A percentile compares a stretch with the other conserved stretches of the same genome.
These are phyloP conservation scores for Istiophorus platypterus DNA, from an alignment of 2,113 vertebrate genomes.

Conservation along the genomic window DNA sequence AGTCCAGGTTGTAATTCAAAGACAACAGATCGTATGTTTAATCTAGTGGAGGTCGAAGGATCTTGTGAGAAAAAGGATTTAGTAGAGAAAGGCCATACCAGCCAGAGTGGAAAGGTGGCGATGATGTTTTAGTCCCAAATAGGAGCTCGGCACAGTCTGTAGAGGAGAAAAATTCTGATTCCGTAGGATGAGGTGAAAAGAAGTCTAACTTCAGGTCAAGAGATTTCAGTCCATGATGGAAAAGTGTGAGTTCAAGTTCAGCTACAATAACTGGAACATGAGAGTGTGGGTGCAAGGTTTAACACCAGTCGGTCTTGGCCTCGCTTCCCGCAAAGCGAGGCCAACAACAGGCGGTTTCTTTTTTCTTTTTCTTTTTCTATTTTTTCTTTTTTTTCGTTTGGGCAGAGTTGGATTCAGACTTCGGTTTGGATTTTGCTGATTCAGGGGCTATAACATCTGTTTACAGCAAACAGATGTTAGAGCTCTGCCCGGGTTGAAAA, in stretches of 20 bases:
- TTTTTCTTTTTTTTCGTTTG: too few relatives aligned
- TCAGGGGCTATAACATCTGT: too few relatives aligned
- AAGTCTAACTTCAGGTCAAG: not conserved
- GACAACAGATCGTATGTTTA: not conserved
- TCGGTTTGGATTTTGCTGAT: too few relatives aligned
- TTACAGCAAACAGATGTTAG: too few relatives aligned
- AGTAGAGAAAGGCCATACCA: not conserved
- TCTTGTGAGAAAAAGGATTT: not conserved
- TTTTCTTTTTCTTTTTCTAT: not conserved
- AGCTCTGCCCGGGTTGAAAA: too few relatives aligned
- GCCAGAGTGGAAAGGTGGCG: not conserved
- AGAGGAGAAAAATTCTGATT: not conserved
- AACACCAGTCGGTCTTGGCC: not conserved
- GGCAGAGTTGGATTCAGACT: not conserved
- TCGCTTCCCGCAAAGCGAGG: too few relatives aligned
- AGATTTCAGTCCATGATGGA: slow-evolving; percentile 6
- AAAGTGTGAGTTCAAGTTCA: slow-evolving; percentile 8
- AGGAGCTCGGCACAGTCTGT: not conserved
- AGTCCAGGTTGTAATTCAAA: not conserved
- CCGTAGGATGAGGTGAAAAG: not conserved
- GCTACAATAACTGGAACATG: not conserved
- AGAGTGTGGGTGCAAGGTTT: not conserved
- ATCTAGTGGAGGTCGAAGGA: not conserved
- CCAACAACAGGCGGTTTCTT: not conserved
- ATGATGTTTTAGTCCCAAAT: not conserved